These are phyloP conservation scores for Erebia palarica DNA, from an alignment of 2,888 invertebrate species.

Conservation along the genomic window DNA sequence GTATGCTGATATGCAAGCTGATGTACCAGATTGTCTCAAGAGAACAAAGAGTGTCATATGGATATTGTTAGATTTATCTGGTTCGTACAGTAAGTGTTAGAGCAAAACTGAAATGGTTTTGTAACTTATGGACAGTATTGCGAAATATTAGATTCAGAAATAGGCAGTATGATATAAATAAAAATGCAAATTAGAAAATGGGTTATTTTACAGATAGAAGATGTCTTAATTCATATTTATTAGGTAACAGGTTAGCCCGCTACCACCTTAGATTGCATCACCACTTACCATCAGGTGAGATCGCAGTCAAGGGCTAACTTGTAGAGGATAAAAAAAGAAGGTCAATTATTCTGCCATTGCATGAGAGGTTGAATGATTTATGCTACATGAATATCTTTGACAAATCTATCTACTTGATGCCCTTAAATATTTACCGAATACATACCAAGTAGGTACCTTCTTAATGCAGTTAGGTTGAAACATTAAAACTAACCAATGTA, in stretches of 20 bases:
- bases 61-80: neutral
- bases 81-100: too few species aligned
- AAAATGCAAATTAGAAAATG: neutral
- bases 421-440: neutral
- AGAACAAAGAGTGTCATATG: too few species aligned
- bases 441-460: neutral
- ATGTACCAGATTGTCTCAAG: too few species aligned
- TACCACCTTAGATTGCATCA: too few species aligned
- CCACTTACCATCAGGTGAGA: too few species aligned
- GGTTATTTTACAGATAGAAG: neutral
- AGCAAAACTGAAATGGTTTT: neutral
- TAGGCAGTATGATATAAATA: neutral
- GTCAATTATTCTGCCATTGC: neutral
- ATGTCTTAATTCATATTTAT: neutral
- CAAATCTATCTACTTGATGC: neutral
- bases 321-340: too few species aligned
- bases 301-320: too few species aligned
- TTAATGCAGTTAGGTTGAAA: neutral
- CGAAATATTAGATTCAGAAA: neutral
- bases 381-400: neutral
- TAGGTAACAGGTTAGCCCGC: too few species aligned
- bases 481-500: neutral
- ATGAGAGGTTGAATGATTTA: constrained; percentile 1
- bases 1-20: too few species aligned
- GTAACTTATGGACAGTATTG: neutral